These are phyloP conservation scores for Erebia aethiops DNA, from an alignment of 2,888 invertebrate species.

Conservation along the genomic window DNA sequence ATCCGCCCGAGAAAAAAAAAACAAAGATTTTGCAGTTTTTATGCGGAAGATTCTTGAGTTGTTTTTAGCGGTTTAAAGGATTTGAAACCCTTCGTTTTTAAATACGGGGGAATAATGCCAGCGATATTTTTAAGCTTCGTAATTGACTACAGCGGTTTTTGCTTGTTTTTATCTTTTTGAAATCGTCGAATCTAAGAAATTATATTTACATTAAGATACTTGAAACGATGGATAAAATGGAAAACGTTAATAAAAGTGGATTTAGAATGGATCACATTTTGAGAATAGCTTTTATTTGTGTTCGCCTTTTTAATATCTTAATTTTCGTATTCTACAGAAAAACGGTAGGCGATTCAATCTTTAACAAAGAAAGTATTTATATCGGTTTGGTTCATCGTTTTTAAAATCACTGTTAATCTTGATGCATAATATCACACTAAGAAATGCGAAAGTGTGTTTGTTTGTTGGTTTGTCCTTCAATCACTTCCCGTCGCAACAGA, in stretches of 20 bases:
- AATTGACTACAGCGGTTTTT: conserved; percentile 71
- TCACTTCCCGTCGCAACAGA: too few relatives aligned
- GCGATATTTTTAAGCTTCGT: conserved; percentile 74
- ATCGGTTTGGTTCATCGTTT: too few relatives aligned
- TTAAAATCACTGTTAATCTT: too few relatives aligned
- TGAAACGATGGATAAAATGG: conserved; percentile 57
- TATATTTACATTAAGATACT: conserved; percentile 66
- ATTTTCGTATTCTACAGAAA: conserved; percentile 1
- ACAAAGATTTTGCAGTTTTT: conserved; percentile 68
- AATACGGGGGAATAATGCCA: conserved; percentile 65
- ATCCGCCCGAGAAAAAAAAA: conserved; percentile 67
- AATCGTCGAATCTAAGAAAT: conserved; percentile 58
- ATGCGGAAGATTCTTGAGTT: conserved; percentile 72
- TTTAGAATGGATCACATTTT: conserved; percentile 56
- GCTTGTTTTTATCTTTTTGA: conserved; percentile 55
- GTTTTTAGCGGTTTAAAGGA: conserved; percentile 74
- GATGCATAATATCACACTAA: too few relatives aligned
- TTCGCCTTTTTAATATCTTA: conserved; percentile 36
- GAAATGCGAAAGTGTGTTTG: too few relatives aligned
- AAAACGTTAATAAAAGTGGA: conserved; percentile 62
- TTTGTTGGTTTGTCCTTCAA: too few relatives aligned
- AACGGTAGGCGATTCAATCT: not conserved
- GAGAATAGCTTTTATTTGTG: conserved; percentile 47
- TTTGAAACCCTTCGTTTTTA: conserved; percentile 68
- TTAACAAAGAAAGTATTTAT: not conserved